Base-by-base conservation (phyloP, 2,888 invertebrate species). In the Lasioglossum vierecki region DNA sequence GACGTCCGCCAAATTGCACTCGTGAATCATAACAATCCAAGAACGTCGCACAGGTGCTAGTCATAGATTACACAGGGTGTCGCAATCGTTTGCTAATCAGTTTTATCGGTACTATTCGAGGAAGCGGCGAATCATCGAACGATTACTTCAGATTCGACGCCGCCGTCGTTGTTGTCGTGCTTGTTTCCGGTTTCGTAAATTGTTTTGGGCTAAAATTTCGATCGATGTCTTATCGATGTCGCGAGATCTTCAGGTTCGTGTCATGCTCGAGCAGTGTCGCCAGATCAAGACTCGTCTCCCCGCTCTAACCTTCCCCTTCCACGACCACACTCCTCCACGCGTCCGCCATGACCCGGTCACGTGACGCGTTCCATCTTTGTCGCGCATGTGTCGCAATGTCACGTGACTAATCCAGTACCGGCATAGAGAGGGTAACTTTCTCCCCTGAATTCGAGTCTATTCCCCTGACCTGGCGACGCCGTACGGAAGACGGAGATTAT, bases 1-100 rank as follows among this genome's bases (percentile, higher is more conserved):
- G 78, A 84, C 84, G 83, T 83, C 26, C 13, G 73, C 8, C 30
- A 84, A 84, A 83, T 84, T 63, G 83, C 63, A 44, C 66, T 15
- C 22, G 35, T 83, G 84, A 84, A 41, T 84, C 84, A 79, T 74
- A 49, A 13, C 53, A 30, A 63, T 35, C 2, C 13, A 18, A 60
- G n/a, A 6, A 63, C 39, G 78, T 46, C 74, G 53, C n/a, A 39
- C 75, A 78, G 70, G 41, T 76, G 76, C 44, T 66, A 66, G 63
- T 53, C 76, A 76, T 44, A 44, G 73, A 39, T 83, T 77, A 53
- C 18, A 4, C 35, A 11, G 11, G 6, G 4, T 70, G 76, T 77
- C 30, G 83, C 57, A 83, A 83, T 68, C 30, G 6, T 4, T 15
- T 1, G 60, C 53, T 77, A 84, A 84, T 84, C 84, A 30, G 26